Base-by-base conservation (phyloP, 2,888 invertebrate genomes). In the Drosophila hamatofila region DNA sequence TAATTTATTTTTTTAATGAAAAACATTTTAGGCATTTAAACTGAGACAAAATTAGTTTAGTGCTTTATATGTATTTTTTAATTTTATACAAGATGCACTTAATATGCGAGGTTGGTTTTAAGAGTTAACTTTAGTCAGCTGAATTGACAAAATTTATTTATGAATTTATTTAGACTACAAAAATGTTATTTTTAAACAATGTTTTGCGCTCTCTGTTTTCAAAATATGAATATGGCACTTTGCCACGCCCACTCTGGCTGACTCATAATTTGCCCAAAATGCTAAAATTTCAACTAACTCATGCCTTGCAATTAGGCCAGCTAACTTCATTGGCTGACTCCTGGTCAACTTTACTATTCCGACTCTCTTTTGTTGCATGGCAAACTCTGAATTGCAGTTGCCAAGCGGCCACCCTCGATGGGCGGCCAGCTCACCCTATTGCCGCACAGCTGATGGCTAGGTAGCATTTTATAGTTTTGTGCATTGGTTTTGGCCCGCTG, bases 401-500 rank as follows among this genome's bases (percentile, higher is more conserved):
- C 42, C 18, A 30, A 25, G 25, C 25, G 25, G 18, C 48, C 48
- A n/a, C 27, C 25, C 25, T n/a, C 48, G 6, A 5, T 18, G 48
- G 27, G 11, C 27, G n/a, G 46, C 12, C 30, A 2, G 21, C 37
- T n/a, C 23, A n/a, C n/a, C 12, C 11, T 49, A 2, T 25, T 23
- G 16, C 21, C 18, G 35, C 69, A 30, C 33, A 56, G 58, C 75
- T 63, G 75, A 69, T 75, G 64, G 65, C 51, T 78, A 64, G 76
- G 71, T 75, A 79, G 71, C 78, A 79, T 78, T 80, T 71, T 85
- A 69, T 75, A 88, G 78, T 68, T 82, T 80, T 88, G 84, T 84
- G 89, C 89, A 88, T 70, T 89, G 80, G 69, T 80, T 79, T 81
- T 89, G 89, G 89, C 88, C 44, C 35, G 14, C 27, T 67, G 80